These are phyloP conservation scores for Epirrhoe alternata DNA, from an alignment of 2,888 invertebrate species.

Conservation along the genomic window DNA sequence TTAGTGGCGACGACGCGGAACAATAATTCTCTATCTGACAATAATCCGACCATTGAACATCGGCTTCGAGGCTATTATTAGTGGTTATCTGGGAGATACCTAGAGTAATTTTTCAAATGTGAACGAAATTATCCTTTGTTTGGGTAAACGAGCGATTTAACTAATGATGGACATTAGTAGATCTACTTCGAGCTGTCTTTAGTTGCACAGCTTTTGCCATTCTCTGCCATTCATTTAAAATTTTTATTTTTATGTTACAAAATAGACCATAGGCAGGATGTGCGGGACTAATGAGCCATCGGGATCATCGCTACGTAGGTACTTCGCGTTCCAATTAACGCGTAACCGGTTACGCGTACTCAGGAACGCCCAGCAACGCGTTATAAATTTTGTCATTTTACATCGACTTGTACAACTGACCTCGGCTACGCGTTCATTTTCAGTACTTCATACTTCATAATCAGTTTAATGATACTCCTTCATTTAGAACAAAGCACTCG, in stretches of 20 bases:
- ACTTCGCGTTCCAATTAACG: no score
- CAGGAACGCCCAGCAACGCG: no score
- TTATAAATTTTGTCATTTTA: no score
- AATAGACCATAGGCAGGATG: no score
- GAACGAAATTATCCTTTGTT: constrained; percentile 23
- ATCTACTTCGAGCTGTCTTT: not conserved
- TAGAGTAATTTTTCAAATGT: constrained; percentile 18
- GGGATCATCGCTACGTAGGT: no score
- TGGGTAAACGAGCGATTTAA: constrained; percentile 12
- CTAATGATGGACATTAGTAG: constrained; percentile 10
- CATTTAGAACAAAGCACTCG: constrained; percentile 10
- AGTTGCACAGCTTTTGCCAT: not conserved
- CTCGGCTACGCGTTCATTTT: no score
- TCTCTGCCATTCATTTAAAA: no score
- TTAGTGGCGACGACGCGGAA: constrained; percentile 35
- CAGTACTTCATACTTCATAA: no score
- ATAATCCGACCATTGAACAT: constrained; percentile 39
- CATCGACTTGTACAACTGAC: no score
- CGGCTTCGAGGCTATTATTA: constrained; percentile 31
- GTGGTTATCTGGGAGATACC: constrained; percentile 17
- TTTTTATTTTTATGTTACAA: no score
- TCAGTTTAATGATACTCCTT: not conserved
- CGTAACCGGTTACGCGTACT: no score
- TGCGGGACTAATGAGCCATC: no score
- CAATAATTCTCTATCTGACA: constrained; percentile 44